Evolutionary conservation across 2,797 vertebrate species (phyloP).

Genomic region (Bucorvus abyssinicus): DNA sequence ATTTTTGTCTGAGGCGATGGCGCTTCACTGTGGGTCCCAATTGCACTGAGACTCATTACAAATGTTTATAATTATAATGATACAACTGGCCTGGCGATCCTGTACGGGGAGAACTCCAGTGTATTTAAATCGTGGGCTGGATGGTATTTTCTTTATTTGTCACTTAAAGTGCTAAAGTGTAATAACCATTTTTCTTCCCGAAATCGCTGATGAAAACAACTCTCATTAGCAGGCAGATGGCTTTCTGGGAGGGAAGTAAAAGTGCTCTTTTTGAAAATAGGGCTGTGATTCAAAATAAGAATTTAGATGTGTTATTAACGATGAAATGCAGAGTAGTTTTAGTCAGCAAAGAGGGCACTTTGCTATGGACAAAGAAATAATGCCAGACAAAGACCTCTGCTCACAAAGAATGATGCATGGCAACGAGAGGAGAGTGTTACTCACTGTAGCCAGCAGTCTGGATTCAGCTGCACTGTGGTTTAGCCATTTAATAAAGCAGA

Average conservation of each 20-base stretch:
- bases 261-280: constrained; percentile 41
- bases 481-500: not conserved
- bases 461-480: not conserved
- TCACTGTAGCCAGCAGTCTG: not conserved
- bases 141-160: constrained; percentile 27
- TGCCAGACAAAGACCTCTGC: constrained; percentile 2
- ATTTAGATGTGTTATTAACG: constrained; percentile 26
- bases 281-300: constrained; percentile 53
- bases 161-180: constrained; percentile 24
- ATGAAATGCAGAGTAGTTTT: not conserved
- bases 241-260: constrained; percentile 57
- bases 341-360: constrained; percentile 31
- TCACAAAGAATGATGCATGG: not conserved
- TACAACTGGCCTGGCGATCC: not conserved
- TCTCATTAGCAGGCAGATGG: constrained; percentile 64
- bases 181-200: constrained; percentile 54
- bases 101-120: not conserved
- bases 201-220: constrained; percentile 45
- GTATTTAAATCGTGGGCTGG: constrained; percentile 10
- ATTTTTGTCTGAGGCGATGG: constrained; percentile 21
- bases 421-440: not conserved
- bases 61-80: constrained; percentile 21
- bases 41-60: not conserved
- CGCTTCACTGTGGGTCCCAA: not conserved
- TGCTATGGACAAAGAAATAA: not conserved